phyloP scores from a whole-genome alignment of 2,113 vertebrate species.

The Eublepharis macularius region DNA sequence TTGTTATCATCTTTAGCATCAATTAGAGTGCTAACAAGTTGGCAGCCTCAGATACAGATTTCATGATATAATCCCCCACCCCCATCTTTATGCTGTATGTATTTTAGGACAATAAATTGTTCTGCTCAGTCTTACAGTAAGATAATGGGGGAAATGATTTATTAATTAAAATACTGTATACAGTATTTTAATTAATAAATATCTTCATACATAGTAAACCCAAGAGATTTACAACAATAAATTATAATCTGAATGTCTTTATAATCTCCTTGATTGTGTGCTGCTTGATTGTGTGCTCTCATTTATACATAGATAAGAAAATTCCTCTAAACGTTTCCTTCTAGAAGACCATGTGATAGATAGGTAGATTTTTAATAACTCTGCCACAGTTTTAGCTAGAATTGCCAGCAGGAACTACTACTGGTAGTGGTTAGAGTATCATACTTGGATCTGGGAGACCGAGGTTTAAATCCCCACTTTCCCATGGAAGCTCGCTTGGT shows the following conservation, averaged over 20 bases:
- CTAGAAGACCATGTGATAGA: neutral
- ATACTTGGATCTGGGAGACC: too few species aligned
- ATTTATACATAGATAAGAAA: neutral
- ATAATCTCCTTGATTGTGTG: neutral
- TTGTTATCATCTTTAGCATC: neutral
- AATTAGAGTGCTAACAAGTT: neutral
- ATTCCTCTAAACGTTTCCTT: neutral
- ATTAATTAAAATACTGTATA: too few species aligned
- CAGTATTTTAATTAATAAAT: too few species aligned
- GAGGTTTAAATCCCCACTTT: too few species aligned
- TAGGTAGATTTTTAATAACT: neutral
- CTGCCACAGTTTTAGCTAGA: neutral
- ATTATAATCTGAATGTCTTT: neutral
- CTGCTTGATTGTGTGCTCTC: neutral
- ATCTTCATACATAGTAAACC: too few species aligned
- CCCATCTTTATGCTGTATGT: neutral
- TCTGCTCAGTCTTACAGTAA: conserved; percentile 14
- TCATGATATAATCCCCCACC: neutral
- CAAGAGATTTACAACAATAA: conserved; percentile 1
- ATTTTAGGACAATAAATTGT: neutral
- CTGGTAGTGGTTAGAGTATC: too few species aligned
- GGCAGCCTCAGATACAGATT: neutral
- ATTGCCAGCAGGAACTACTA: too few species aligned
- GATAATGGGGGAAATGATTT: neutral
- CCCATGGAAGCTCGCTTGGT: too few species aligned